Evolutionary conservation across 2,888 invertebrate genomes (phyloP).

Genomic region (Drosophila lutescens): DNA sequence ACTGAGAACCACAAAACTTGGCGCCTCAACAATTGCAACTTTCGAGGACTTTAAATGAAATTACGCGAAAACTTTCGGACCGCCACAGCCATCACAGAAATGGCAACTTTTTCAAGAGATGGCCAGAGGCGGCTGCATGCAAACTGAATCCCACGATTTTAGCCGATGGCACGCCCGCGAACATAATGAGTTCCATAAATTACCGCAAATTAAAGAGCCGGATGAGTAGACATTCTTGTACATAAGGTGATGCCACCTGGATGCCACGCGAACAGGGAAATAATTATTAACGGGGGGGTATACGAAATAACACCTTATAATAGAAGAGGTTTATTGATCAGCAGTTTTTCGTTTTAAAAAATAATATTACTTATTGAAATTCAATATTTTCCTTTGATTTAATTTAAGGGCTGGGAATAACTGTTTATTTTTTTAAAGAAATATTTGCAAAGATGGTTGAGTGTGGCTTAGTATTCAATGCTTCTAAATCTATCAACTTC

Average conservation of each 20-base stretch:
- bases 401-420: too few relatives aligned
- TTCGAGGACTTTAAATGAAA: conserved; percentile 80
- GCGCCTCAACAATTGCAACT: conserved; percentile 72
- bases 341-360: too few relatives aligned
- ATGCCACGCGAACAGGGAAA: not conserved
- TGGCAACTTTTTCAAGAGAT: conserved; percentile 74
- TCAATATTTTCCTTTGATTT: too few relatives aligned
- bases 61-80: conserved; percentile 77
- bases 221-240: conserved; percentile 57
- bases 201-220: conserved; percentile 78
- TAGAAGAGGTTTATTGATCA: not conserved
- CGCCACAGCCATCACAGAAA: conserved; percentile 43
- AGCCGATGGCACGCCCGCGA: conserved; percentile 59
- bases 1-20: conserved; percentile 62
- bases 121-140: conserved; percentile 28
- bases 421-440: too few relatives aligned
- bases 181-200: conserved; percentile 80
- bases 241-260: conserved; percentile 21
- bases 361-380: not conserved
- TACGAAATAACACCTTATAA: not conserved
- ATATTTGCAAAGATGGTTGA: too few relatives aligned
- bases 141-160: conserved; percentile 42
- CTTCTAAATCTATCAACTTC: too few relatives aligned
- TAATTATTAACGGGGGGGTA: not conserved
- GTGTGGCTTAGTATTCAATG: too few relatives aligned